Conservation (phyloP, 2,113 vertebrate genomes). For the Tragulus kanchil region DNA sequence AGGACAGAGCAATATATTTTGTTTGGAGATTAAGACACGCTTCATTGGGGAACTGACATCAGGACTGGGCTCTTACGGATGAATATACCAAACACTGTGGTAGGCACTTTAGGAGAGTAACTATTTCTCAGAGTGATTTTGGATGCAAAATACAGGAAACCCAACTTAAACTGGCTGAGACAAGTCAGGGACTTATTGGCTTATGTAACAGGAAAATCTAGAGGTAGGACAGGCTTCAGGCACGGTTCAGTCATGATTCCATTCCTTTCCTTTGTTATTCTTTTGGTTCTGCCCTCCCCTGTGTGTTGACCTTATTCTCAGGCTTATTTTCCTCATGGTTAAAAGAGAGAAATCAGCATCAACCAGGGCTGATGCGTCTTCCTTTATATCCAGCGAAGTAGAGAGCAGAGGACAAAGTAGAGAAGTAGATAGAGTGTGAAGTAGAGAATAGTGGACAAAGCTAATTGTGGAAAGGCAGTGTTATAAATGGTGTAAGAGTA, state of each 20-base stretch:
- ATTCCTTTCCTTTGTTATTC: conserved; percentile 6
- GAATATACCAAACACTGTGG: background rate
- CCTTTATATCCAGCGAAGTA: background rate
- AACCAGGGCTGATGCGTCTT: background rate
- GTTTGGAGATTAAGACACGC: background rate
- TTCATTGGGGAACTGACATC: background rate
- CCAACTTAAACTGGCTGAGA: conserved; percentile 18
- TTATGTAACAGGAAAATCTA: background rate
- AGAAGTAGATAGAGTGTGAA: too few species aligned
- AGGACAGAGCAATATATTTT: background rate
- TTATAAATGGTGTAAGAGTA: background rate
- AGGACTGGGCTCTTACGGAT: background rate
- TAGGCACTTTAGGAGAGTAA: conserved; percentile 4
- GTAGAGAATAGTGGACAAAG: background rate
- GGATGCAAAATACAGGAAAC: conserved; percentile 8
- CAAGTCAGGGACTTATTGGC: background rate
- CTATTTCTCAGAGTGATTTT: conserved; percentile 23
- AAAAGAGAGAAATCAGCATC: background rate
- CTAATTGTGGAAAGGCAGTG: background rate
- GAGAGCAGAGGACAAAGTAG: background rate
- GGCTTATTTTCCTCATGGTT: background rate
- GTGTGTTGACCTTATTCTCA: conserved; percentile 24
- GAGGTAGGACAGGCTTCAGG: background rate
- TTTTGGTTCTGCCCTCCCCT: background rate
- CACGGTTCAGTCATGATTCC: background rate